phyloP scores from a whole-genome alignment of 2,888 invertebrate genomes.

The Chorisops tibialis region DNA sequence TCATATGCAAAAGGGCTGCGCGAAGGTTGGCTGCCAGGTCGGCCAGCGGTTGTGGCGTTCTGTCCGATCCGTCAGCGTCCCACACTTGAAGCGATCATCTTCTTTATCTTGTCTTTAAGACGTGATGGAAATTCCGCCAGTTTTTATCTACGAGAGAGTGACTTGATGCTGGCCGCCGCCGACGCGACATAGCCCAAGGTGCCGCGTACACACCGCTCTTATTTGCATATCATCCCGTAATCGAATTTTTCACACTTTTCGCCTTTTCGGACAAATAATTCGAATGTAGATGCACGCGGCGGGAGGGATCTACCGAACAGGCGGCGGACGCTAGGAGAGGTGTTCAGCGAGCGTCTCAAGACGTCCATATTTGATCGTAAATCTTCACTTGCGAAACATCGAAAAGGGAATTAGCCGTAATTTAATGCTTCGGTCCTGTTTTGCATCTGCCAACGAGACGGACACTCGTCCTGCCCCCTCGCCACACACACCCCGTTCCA shows the following conservation, averaged over 20 bases:
- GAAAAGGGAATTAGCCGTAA: conserved; percentile 15
- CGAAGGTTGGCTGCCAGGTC: too few relatives aligned
- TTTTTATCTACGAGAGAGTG: too few relatives aligned
- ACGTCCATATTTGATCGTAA: conserved; percentile 13
- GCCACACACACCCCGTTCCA: too few relatives aligned
- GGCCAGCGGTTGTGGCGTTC: too few relatives aligned
- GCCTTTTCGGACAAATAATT: conserved; percentile 20
- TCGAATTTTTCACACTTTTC: conserved; percentile 25
- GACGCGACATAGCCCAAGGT: background rate
- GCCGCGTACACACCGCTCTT: background rate
- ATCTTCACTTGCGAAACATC: conserved; percentile 15
- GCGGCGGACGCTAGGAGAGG: background rate
- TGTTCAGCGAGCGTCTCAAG: background rate
- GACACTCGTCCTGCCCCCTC: too few relatives aligned
- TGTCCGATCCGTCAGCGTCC: too few relatives aligned
- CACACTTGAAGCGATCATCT: too few relatives aligned
- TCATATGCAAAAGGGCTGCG: too few relatives aligned
- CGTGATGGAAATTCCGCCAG: too few relatives aligned
- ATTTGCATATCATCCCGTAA: conserved; percentile 22
- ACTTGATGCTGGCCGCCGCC: too few relatives aligned
- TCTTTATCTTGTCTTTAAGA: too few relatives aligned
- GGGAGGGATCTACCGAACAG: conserved; percentile 2
- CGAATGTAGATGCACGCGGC: conserved; percentile 1
- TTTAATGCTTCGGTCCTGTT: conserved; percentile 17
- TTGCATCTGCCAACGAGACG: conserved; percentile 4